These are phyloP conservation scores for Octopus bimaculoides DNA, from an alignment of 1,140 invertebrate species.

Conservation along the genomic window DNA sequence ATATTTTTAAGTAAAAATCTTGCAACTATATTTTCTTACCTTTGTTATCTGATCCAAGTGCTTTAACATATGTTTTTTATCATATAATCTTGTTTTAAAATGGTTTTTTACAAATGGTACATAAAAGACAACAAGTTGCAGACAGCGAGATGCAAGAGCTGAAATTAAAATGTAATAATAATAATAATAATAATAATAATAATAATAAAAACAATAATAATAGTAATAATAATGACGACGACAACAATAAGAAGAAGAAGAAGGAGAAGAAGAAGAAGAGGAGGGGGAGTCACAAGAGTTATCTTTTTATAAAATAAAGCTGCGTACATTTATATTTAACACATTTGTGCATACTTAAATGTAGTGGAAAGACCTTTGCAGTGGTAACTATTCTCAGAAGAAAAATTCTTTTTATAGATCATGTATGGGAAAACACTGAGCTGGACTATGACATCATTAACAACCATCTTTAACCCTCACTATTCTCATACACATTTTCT, in stretches of 20 bases:
- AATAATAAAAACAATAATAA: background rate
- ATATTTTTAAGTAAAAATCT: background rate
- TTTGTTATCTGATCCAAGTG: conserved; percentile 61
- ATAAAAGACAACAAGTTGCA: conserved; percentile 66
- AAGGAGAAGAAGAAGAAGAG: background rate
- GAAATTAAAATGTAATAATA: conserved; percentile 25
- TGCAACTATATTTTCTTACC: conserved; percentile 34
- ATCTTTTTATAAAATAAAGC: too few species aligned
- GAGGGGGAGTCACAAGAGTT: too few species aligned
- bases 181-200: background rate
- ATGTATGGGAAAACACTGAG: too few species aligned
- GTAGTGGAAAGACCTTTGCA: too few species aligned
- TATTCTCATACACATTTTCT: too few species aligned
- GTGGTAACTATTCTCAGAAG: too few species aligned
- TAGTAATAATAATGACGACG: background rate
- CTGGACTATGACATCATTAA: too few species aligned
- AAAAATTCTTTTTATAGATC: too few species aligned
- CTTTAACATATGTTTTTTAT: conserved; percentile 58
- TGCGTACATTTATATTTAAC: too few species aligned
- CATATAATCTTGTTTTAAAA: conserved; percentile 56
- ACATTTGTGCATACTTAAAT: too few species aligned
- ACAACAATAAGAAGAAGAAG: background rate
- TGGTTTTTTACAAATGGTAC: conserved; percentile 60
- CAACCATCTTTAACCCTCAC: too few species aligned
- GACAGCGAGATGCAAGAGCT: conserved; percentile 84